phyloP scores from a whole-genome alignment of 2,888 invertebrate genomes.

The Panorpa germanica region DNA sequence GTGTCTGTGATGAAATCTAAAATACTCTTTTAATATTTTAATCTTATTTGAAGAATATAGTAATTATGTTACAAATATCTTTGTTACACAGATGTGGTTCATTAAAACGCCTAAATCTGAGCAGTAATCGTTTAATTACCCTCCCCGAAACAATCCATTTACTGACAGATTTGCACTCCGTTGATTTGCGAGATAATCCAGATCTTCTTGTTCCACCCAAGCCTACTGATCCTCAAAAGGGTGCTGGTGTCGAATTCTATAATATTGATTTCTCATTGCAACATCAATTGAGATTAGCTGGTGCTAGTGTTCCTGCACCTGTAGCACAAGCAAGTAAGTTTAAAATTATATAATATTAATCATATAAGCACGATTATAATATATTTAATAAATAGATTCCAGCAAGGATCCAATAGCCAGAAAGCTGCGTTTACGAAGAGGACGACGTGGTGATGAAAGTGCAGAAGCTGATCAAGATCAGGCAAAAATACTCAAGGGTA shows the following conservation, averaged over 20 bases:
- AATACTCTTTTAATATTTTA: too few species aligned
- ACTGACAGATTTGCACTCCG: slow-evolving; percentile 68
- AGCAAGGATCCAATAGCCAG: slow-evolving; percentile 87
- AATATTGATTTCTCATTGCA: slow-evolving; percentile 98
- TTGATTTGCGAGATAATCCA: slow-evolving; percentile 85
- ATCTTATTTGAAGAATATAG: slow-evolving; percentile 5
- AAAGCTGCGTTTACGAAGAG: slow-evolving; percentile 72
- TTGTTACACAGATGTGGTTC: slow-evolving; percentile 58
- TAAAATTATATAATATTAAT: slow-evolving; percentile 6
- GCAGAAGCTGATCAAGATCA: slow-evolving; percentile 77
- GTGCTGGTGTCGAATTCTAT: slow-evolving; percentile 79
- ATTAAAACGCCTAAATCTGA: slow-evolving; percentile 79
- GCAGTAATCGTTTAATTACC: slow-evolving; percentile 86
- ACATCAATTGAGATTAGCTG: slow-evolving; percentile 81
- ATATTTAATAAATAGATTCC: slow-evolving; percentile 29
- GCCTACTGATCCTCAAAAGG: slow-evolving; percentile 61
- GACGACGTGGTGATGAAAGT: slow-evolving; percentile 57
- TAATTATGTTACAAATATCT: slow-evolving; percentile 5
- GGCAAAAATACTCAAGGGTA: slow-evolving; percentile 70
- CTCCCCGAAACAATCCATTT: slow-evolving; percentile 95
- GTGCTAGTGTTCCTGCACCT: slow-evolving; percentile 64
- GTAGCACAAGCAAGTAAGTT: slow-evolving; percentile 45
- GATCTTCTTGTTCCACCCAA: slow-evolving; percentile 96
- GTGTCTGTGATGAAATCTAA: too few species aligned
- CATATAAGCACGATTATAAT: slow-evolving; percentile 2